Evolutionary conservation across 2,888 invertebrate species (phyloP).

Genomic region (Stenchaetothrips biformis): DNA sequence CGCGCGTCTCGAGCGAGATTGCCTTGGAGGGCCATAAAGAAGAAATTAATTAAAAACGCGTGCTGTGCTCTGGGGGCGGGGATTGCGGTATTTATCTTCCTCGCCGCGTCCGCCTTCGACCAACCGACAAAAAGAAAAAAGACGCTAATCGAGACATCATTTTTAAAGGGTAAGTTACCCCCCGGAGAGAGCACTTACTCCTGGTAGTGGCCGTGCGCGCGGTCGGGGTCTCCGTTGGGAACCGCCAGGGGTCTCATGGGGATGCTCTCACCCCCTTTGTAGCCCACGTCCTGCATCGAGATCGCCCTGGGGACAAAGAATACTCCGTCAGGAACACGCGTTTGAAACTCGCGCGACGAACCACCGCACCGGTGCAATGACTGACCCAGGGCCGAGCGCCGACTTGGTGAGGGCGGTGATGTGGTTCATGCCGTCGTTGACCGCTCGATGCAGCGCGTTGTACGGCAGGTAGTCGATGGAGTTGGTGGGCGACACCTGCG

Average conservation of each 20-base stretch:
- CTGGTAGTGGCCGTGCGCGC: conserved; percentile 54
- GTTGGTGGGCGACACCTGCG: conserved; percentile 49
- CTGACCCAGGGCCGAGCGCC: conserved; percentile 40
- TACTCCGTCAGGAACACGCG: too few relatives aligned
- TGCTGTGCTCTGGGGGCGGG: conserved; percentile 40
- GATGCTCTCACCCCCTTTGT: conserved; percentile 63
- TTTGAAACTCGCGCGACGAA: too few relatives aligned
- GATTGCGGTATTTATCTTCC: conserved; percentile 54
- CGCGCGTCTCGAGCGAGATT: too few relatives aligned
- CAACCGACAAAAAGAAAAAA: conserved; percentile 41
- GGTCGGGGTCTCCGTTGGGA: conserved; percentile 61
- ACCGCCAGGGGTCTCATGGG: conserved; percentile 68
- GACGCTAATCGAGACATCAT: conserved; percentile 36
- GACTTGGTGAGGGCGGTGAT: conserved; percentile 51
- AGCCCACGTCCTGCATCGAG: conserved; percentile 44
- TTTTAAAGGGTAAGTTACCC: conserved; percentile 37
- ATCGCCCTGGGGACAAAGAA: conserved; percentile 40
- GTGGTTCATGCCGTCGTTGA: conserved; percentile 55
- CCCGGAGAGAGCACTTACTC: conserved; percentile 57
- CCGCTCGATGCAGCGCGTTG: conserved; percentile 53
- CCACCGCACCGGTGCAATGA: too few relatives aligned
- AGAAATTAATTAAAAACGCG: too few relatives aligned
- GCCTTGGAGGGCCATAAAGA: too few relatives aligned
- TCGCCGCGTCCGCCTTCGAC: conserved; percentile 45
- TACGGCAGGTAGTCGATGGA: conserved; percentile 56